phyloP scores from a whole-genome alignment of 2,113 vertebrate genomes.

The Galbula dea region DNA sequence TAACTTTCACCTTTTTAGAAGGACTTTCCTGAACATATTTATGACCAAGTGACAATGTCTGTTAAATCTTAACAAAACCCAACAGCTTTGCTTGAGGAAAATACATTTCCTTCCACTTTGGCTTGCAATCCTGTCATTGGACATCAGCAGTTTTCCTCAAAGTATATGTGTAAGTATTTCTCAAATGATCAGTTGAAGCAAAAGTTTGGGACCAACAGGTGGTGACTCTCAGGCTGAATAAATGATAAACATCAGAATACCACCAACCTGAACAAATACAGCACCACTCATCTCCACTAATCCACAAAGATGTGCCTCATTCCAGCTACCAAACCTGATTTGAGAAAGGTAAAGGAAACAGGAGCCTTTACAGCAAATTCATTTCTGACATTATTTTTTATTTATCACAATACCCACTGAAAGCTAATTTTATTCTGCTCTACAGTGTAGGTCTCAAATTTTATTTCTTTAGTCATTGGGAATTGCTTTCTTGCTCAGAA shows the following conservation, averaged over 20 bases:
- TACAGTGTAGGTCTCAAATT: not conserved
- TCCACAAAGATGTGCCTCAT: not conserved
- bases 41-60: not conserved
- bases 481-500: conserved; percentile 27
- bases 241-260: not conserved
- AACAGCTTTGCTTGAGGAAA: not conserved
- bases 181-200: not conserved
- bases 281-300: not conserved
- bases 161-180: not conserved
- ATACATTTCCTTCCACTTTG: not conserved
- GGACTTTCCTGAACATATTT: not conserved
- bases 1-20: not conserved
- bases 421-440: not conserved
- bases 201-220: not conserved
- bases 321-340: not conserved
- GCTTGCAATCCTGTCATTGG: not conserved
- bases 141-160: not conserved
- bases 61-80: not conserved
- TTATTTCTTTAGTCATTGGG: not conserved
- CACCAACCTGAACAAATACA: not conserved
- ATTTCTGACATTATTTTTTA: not conserved
- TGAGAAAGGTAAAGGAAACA: not conserved
- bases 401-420: not conserved
- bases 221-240: not conserved
- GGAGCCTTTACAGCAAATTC: not conserved